phyloP scores from a whole-genome alignment of 2,888 invertebrate genomes.

The Lampropteryx suffumata region DNA sequence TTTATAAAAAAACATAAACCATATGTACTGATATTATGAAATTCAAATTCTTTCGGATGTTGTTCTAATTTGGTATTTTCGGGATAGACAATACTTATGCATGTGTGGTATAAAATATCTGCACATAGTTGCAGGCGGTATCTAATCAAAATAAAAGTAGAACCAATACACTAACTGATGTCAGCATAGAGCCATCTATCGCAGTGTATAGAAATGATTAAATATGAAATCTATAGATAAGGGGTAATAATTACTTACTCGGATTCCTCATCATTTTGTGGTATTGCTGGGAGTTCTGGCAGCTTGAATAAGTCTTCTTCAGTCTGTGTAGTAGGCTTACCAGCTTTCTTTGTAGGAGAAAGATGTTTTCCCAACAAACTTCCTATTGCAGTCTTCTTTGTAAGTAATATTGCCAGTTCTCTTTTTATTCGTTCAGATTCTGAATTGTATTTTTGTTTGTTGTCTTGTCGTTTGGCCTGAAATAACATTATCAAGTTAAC shows the following conservation, averaged over 20 bases:
- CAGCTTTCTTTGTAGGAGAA: slow-evolving; percentile 65
- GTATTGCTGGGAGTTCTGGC: slow-evolving; percentile 74
- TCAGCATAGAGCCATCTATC: too few relatives aligned
- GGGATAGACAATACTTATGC: too few relatives aligned
- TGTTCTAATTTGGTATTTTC: too few relatives aligned
- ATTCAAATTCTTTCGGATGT: too few relatives aligned
- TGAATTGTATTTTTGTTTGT: slow-evolving; percentile 86
- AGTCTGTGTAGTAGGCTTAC: slow-evolving; percentile 35
- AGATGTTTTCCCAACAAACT: slow-evolving; percentile 84
- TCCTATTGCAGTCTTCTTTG: slow-evolving; percentile 91
- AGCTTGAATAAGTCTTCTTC: slow-evolving; percentile 87
- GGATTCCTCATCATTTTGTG: slow-evolving; percentile 66
- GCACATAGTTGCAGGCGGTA: too few relatives aligned
- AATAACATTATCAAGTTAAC: neutral
- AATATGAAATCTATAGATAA: too few relatives aligned
- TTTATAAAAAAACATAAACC: too few relatives aligned
- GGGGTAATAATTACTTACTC: slow-evolving; percentile 69
- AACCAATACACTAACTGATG: too few relatives aligned
- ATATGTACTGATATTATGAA: too few relatives aligned
- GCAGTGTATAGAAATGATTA: too few relatives aligned
- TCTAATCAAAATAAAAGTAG: too few relatives aligned
- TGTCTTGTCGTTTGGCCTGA: slow-evolving; percentile 89
- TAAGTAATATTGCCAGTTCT: slow-evolving; percentile 87
- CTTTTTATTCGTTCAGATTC: slow-evolving; percentile 89
- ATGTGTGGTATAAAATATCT: too few relatives aligned